Evolutionary conservation across 1,140 invertebrate genomes (phyloP).

Genomic region (Onthophagus taurus): DNA sequence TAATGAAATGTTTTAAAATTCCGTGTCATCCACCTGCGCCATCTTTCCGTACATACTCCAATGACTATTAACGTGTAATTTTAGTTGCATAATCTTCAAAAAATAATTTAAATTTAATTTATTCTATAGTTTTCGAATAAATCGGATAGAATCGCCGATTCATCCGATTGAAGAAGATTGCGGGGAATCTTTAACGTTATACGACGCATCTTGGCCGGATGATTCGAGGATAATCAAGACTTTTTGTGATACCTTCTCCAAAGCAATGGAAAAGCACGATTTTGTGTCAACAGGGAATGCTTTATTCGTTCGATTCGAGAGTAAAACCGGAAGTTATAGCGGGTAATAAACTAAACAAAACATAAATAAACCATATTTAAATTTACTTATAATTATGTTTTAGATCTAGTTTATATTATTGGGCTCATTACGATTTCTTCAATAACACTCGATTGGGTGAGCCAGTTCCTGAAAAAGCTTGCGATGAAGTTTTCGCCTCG

Average conservation of each 20-base stretch:
- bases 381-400: conserved; percentile 8
- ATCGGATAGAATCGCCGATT: conserved; percentile 79
- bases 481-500: conserved; percentile 75
- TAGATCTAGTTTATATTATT: conserved; percentile 74
- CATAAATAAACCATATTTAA: neutral
- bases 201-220: conserved; percentile 75
- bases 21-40: no score
- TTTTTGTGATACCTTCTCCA: conserved; percentile 85
- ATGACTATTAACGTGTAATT: no score
- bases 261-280: conserved; percentile 84
- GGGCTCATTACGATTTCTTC: conserved; percentile 88
- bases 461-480: conserved; percentile 64
- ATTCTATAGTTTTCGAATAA: conserved; percentile 68
- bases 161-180: conserved; percentile 77
- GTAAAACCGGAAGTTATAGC: conserved; percentile 83
- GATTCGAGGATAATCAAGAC: conserved; percentile 82
- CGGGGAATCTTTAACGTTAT: conserved; percentile 78
- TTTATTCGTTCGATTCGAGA: conserved; percentile 78
- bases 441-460: conserved; percentile 79
- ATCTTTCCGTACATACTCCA: no score
- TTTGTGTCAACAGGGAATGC: conserved; percentile 79
- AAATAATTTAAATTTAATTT: conserved; percentile 4
- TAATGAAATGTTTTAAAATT: no score
- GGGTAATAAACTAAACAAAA: conserved; percentile 44
- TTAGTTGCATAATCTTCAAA: no score